Conservation (phyloP, 2,113 vertebrate species). For the Orientallactaga bullata region DNA sequence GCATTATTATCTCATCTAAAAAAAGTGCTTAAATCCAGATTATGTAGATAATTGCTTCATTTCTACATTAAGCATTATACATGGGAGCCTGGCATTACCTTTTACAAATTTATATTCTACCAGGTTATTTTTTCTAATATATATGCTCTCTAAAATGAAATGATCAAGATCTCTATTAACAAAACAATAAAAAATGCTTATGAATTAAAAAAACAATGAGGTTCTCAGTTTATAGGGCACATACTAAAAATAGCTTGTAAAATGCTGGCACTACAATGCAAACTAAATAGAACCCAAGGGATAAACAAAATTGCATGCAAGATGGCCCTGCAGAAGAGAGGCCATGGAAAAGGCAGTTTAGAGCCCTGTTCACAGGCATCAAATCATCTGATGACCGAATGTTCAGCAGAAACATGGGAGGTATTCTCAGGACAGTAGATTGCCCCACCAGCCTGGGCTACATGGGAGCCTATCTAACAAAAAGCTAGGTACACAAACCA, state of each 20-base stretch:
- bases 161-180: background rate
- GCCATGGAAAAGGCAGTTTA: fast-evolving
- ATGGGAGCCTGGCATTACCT: background rate
- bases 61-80: background rate
- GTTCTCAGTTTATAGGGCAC: background rate
- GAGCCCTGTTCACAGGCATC: background rate
- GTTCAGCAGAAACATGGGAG: background rate
- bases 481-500: no score
- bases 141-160: background rate
- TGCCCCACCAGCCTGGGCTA: no score
- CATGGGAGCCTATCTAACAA: no score
- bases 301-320: background rate
- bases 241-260: background rate
- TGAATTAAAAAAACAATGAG: background rate
- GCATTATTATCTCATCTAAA: background rate
- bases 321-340: background rate
- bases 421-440: fast-evolving
- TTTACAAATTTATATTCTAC: slow-evolving; percentile 30
- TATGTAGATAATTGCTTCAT: background rate
- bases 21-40: background rate
- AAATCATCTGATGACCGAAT: background rate
- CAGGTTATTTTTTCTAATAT: background rate
- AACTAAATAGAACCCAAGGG: background rate
- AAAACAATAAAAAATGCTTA: background rate
- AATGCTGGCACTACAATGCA: background rate